Percentiles rank a stretch among this genome's conserved stretches.
phyloP scores from a whole-genome alignment of 2,113 vertebrate genomes.

The Recurvirostra avosetta region DNA sequence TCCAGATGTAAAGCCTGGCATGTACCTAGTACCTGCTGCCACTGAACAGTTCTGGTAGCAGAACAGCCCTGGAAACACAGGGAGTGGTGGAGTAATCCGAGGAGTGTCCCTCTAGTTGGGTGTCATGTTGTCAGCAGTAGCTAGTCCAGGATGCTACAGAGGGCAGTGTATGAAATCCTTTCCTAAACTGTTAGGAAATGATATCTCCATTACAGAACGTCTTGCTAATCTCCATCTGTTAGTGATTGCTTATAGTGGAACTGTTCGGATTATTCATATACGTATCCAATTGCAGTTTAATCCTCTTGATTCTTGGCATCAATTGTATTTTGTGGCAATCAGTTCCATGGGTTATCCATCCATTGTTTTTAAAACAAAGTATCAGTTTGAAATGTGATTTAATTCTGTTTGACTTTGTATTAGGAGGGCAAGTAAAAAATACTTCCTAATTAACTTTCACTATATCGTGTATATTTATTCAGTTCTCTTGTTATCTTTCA shows the following conservation, averaged over 20 bases:
- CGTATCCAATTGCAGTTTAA: background rate
- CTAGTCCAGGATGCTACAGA: background rate
- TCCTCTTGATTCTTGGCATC: background rate
- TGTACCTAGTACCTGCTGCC: background rate
- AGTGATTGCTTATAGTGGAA: background rate
- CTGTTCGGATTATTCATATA: background rate
- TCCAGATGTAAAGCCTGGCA: background rate
- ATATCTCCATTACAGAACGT: background rate
- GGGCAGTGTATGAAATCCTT: background rate
- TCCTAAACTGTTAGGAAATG: background rate
- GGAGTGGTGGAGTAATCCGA: background rate
- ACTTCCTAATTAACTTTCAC: background rate
- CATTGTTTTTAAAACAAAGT: background rate
- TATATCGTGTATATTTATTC: background rate
- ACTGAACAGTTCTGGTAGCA: background rate
- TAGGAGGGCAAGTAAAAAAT: background rate
- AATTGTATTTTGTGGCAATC: background rate
- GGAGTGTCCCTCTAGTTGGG: background rate
- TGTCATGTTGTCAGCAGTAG: background rate
- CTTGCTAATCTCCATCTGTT: background rate
- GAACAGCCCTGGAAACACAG: background rate
- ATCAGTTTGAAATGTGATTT: background rate
- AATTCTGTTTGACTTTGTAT: conserved; percentile 5
- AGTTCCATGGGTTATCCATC: background rate
- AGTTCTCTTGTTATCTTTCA: background rate